Percentiles rank a stretch among this genome's conserved stretches.
Conservation (phyloP, 2,888 invertebrate species). For the Erynnis tages region DNA sequence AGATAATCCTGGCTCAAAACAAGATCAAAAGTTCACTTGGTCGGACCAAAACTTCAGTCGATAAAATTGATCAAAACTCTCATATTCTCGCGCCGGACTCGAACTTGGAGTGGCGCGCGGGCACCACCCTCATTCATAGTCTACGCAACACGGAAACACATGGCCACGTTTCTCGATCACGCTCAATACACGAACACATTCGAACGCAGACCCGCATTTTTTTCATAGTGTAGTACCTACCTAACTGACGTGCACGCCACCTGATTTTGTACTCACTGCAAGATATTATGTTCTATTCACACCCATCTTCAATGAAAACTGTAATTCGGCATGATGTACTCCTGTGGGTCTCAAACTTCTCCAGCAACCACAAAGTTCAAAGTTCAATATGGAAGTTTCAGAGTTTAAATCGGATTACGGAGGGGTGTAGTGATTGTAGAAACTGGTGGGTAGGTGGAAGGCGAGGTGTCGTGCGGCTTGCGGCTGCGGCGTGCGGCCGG, state of each 20-base stretch:
- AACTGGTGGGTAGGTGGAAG: no score
- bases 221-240: neutral
- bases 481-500: conserved; percentile 27
- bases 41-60: conserved; percentile 81
- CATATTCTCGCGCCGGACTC: conserved; percentile 43
- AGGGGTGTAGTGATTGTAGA: no score
- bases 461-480: neutral
- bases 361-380: no score
- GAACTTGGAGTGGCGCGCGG: conserved; percentile 25
- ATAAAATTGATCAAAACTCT: conserved; percentile 75
- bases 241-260: no score
- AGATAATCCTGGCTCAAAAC: conserved; percentile 73
- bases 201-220: conserved; percentile 1
- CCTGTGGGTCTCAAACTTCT: no score
- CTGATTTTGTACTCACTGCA: no score
- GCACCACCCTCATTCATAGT: conserved; percentile 19
- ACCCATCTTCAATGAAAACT: no score
- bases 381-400: no score
- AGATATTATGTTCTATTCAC: no score
- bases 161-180: neutral
- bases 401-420: no score
- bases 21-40: conserved; percentile 79
- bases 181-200: conserved; percentile 5
- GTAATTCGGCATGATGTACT: no score
- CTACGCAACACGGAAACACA: conserved; percentile 13